Evolutionary conservation across 2,113 vertebrate species (phyloP), one percentile per base, ranked within the genome.

Genomic region (Spizaetus ornatus): DNA sequence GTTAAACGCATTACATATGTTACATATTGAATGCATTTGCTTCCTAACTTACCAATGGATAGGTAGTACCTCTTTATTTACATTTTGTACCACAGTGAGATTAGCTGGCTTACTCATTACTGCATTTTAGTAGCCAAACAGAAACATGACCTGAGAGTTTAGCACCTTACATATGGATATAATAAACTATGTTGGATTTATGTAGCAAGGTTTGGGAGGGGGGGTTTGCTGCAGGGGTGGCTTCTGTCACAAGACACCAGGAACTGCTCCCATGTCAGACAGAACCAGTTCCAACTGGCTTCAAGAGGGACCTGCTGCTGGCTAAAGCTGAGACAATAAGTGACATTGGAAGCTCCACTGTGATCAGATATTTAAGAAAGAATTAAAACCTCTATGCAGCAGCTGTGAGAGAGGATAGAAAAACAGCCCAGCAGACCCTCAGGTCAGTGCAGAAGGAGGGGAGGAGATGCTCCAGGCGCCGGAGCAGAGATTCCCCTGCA

Each of bases 331-430:
- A 77, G 20, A 55, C 16, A 65, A 22, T 19, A 22, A 63, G 2
- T 0, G 1, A 27, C 2, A 1, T 1, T 29, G 7, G 29, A 43
- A 42, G 6, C 13, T 43, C 7, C 13, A 53, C 45, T 55, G 12
- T 40, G 53, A 43, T 14, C 16, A 27, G 4, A 6, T 59, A 16
- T 11, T 31, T 59, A 48, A 65, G 25, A 52, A 80, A 52, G 12
- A 4, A 10, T 76, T 23, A 48, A 81, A 65, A 47, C 0, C 2
- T 1, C 17, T 67, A 10, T 45, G 34, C 36, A 55, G 19, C 22
- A 80, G 6, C 13, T 65, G 21, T 34, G 48, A 50, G 62, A 74
- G 77, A 56, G 17, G 18, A 88, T 16, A 40, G 18, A 79, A 61
- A 47, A 82, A 38, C 21, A 82, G 21, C 10, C 11, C 27, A 16